Percentiles rank a stretch among this genome's conserved stretches.
These are phyloP conservation scores for Tupiocoris notatus DNA, from an alignment of 2,888 invertebrate genomes.

Conservation along the genomic window DNA sequence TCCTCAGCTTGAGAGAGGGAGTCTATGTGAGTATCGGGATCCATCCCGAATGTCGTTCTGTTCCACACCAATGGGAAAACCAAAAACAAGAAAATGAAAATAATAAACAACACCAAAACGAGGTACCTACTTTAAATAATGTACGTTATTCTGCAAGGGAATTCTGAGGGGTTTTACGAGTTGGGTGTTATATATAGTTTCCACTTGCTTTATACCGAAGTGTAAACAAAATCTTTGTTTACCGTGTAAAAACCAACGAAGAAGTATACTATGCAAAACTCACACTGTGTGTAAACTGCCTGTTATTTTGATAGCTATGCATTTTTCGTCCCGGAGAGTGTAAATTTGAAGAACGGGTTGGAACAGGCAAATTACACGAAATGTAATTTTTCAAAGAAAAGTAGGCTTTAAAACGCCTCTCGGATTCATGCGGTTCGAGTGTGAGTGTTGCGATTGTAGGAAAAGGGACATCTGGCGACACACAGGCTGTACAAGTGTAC, in stretches of 20 bases:
- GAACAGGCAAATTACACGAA: neutral
- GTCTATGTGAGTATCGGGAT: slow-evolving; percentile 96
- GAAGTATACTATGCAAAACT: neutral
- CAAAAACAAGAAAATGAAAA: slow-evolving; percentile 40
- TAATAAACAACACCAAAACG: slow-evolving; percentile 50
- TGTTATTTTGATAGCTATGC: neutral
- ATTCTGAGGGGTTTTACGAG: neutral
- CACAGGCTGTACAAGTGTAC: slow-evolving; percentile 35
- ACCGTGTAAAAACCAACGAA: neutral
- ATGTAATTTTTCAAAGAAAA: neutral
- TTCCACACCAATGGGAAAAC: slow-evolving; percentile 53
- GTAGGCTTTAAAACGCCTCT: slow-evolving; percentile 20
- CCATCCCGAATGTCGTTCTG: slow-evolving; percentile 96
- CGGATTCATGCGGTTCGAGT: slow-evolving; percentile 13
- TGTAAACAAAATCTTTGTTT: neutral
- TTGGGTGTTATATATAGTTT: neutral
- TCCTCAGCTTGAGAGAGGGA: slow-evolving; percentile 96
- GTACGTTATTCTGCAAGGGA: neutral
- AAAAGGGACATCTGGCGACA: slow-evolving; percentile 39
- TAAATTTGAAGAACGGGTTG: neutral
- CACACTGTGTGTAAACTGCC: slow-evolving; percentile 16
- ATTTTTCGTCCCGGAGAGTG: neutral
- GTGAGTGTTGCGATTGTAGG: slow-evolving; percentile 20
- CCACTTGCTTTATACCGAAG: neutral
- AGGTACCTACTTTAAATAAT: neutral